A percentile compares a stretch with the other conserved stretches of the same genome.
Conservation (phyloP, 2,113 vertebrate genomes). For the Aegotheles bennettii region DNA sequence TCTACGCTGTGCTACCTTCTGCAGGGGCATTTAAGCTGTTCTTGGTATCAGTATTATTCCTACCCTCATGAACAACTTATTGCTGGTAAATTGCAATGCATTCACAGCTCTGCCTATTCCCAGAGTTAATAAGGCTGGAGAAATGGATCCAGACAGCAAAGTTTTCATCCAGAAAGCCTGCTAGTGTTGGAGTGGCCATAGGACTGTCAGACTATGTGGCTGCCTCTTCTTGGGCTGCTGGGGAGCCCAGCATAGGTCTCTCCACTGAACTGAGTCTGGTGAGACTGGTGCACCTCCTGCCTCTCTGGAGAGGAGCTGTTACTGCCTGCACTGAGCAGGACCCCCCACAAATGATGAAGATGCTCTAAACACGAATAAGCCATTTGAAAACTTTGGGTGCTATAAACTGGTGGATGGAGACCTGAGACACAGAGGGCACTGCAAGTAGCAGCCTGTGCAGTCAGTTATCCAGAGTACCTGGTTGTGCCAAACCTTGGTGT, state of each 20-base stretch:
- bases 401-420: not conserved
- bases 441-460: rapidly evolving
- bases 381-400: not conserved
- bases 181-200: not conserved
- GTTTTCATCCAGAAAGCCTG: not conserved
- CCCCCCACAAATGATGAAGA: not conserved
- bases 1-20: not conserved
- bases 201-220: not conserved
- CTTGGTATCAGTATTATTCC: not conserved
- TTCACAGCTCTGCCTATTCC: not conserved
- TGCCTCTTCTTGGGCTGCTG: not conserved
- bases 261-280: not conserved
- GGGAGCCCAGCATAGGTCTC: not conserved
- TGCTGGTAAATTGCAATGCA: not conserved
- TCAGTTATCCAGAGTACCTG: not conserved
- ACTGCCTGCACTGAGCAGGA: not conserved
- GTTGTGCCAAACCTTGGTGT: too few species aligned
- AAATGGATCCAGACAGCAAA: not conserved
- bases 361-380: not conserved
- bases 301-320: not conserved
- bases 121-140: not conserved
- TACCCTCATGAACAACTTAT: not conserved
- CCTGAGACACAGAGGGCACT: not conserved
- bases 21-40: not conserved
- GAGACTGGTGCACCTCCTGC: not conserved